A percentile compares a stretch with the other conserved stretches of the same genome.
phyloP scores from a whole-genome alignment of 2,797 vertebrate genomes.

The Mallotus villosus region DNA sequence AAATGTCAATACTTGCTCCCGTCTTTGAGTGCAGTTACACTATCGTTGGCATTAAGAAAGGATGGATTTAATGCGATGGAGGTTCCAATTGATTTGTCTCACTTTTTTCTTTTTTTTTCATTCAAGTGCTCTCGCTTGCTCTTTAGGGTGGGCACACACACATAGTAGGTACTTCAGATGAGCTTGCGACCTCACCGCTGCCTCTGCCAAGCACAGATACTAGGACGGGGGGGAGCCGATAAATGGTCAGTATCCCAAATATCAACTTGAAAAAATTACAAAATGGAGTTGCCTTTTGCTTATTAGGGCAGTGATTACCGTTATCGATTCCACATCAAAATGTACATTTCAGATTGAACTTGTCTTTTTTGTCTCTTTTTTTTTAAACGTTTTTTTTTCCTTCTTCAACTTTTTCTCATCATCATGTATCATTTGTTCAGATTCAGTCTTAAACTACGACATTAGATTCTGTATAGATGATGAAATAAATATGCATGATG shows the following conservation, averaged over 20 bases:
- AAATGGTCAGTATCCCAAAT: conserved; percentile 53
- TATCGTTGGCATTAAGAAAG: conserved; percentile 71
- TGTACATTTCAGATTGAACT: conserved; percentile 22
- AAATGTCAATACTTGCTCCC: conserved; percentile 72
- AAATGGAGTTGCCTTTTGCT: conserved; percentile 64
- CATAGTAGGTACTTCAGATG: conserved; percentile 35
- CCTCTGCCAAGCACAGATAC: conserved; percentile 39
- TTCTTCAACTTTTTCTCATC: conserved; percentile 10
- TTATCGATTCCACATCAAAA: conserved; percentile 36
- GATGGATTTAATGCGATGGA: conserved; percentile 48
- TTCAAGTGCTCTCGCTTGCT: conserved; percentile 31
- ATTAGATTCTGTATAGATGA: conserved; percentile 72
- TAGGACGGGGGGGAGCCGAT: conserved; percentile 34
- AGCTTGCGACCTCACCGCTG: conserved; percentile 40
- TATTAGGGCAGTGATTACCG: conserved; percentile 42
- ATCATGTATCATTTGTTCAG: conserved; percentile 46
- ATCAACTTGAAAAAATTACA: conserved; percentile 73
- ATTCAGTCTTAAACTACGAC: conserved; percentile 63
- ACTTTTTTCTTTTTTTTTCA: conserved; percentile 20
- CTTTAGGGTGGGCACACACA: conserved; percentile 42
- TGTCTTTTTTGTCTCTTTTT: too few relatives aligned
- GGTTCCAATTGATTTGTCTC: conserved; percentile 15
- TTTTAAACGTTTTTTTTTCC: conserved; percentile 17
- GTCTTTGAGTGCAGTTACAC: conserved; percentile 61
- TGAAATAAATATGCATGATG: conserved; percentile 85